Evolutionary conservation across 2,888 invertebrate species (phyloP).

Genomic region (Tiliacea aurago): DNA sequence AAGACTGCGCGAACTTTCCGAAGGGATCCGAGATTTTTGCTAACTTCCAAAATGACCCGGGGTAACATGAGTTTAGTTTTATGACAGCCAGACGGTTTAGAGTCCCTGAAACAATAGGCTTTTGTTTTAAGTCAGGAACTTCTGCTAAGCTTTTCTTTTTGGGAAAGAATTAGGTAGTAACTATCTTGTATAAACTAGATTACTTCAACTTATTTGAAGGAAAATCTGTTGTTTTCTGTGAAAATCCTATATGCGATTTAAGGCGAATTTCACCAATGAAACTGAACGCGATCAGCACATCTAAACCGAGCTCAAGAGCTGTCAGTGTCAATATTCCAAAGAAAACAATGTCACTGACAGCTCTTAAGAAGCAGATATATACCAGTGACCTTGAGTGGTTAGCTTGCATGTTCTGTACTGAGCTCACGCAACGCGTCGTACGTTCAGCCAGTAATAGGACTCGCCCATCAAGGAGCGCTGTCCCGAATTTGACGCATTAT

Average conservation of each 20-base stretch:
- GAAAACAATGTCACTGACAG: too few species aligned
- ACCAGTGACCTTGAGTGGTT: too few species aligned
- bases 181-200: background rate
- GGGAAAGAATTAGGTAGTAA: background rate
- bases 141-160: background rate
- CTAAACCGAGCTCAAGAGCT: too few species aligned
- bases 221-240: background rate
- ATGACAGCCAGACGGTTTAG: constrained; percentile 26
- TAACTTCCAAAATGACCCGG: constrained; percentile 50
- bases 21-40: constrained; percentile 43
- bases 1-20: constrained; percentile 47
- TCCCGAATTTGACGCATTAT: too few species aligned
- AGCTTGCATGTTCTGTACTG: too few species aligned
- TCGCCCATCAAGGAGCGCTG: too few species aligned
- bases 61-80: constrained; percentile 49
- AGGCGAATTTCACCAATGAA: too few species aligned
- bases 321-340: too few species aligned
- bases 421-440: too few species aligned
- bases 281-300: too few species aligned
- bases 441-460: too few species aligned
- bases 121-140: background rate
- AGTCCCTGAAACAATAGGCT: background rate
- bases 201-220: background rate
- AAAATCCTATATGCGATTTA: background rate
- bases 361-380: too few species aligned